These are phyloP conservation scores for Spialia ferax DNA, from an alignment of 2,888 invertebrate genomes.

Conservation along the genomic window DNA sequence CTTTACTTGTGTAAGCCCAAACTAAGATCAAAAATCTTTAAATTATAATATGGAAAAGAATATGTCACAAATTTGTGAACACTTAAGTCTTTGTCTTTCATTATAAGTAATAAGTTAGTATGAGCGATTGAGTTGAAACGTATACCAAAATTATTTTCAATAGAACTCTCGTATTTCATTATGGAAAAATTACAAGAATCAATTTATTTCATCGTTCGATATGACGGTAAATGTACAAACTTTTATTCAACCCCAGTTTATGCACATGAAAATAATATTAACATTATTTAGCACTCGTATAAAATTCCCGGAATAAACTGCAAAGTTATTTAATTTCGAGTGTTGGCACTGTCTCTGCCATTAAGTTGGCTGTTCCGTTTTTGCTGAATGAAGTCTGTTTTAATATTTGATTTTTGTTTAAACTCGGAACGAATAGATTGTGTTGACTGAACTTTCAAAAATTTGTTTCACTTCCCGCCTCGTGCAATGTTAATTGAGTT, in stretches of 20 bases:
- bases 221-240: background rate
- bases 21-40: no score
- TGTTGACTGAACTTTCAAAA: conserved; percentile 18
- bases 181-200: background rate
- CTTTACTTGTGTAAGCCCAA: no score
- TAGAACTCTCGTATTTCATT: no score
- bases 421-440: conserved; percentile 21
- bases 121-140: no score
- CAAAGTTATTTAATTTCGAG: conserved; percentile 37
- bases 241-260: conserved; percentile 18
- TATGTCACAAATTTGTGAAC: no score
- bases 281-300: conserved; percentile 23
- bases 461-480: conserved; percentile 12
- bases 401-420: conserved; percentile 34
- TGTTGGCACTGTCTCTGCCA: conserved; percentile 31
- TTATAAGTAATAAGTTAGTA: no score
- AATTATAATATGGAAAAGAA: no score
- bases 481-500: conserved; percentile 17
- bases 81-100: no score
- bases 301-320: conserved; percentile 33
- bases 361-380: conserved; percentile 32
- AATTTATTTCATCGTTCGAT: background rate
- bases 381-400: conserved; percentile 33
- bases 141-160: no score
- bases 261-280: conserved; percentile 35